Percentiles rank a stretch among this genome's conserved stretches.
Conservation (phyloP, 2,113 vertebrate genomes). For the Pteruthius melanotis region DNA sequence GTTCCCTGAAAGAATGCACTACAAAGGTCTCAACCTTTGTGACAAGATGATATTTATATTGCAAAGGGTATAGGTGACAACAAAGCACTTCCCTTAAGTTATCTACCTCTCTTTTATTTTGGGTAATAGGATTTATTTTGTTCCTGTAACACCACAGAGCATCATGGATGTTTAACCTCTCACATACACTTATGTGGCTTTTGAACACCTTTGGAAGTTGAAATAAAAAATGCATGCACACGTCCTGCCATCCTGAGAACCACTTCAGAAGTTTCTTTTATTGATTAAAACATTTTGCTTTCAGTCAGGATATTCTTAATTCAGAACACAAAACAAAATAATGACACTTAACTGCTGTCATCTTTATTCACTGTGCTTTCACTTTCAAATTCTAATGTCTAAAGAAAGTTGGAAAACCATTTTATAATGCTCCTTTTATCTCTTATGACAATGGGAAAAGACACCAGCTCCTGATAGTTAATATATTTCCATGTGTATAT, state of each 20-base stretch:
- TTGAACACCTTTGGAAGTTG: neutral
- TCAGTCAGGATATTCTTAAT: neutral
- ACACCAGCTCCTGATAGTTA: neutral
- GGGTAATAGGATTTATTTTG: slow-evolving; percentile 15
- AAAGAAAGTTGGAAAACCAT: neutral
- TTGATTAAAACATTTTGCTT: neutral
- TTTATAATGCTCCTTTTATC: neutral
- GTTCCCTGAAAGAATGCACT: neutral
- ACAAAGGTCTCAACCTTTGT: slow-evolving; percentile 24
- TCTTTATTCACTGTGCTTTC: neutral
- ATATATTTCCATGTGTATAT: neutral
- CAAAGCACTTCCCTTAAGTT: neutral
- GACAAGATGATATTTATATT: neutral
- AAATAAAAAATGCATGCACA: neutral
- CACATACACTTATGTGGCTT: rapidly evolving
- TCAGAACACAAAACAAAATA: neutral
- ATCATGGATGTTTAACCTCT: neutral
- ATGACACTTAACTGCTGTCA: neutral
- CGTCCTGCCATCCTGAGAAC: neutral
- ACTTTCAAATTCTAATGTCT: neutral
- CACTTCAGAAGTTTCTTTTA: neutral
- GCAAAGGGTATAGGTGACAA: neutral
- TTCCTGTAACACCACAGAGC: neutral
- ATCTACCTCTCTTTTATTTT: neutral
- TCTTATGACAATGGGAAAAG: neutral